These are phyloP conservation scores for Periophthalmodon schlosseri DNA, from an alignment of 2,113 vertebrate genomes.

Conservation along the genomic window DNA sequence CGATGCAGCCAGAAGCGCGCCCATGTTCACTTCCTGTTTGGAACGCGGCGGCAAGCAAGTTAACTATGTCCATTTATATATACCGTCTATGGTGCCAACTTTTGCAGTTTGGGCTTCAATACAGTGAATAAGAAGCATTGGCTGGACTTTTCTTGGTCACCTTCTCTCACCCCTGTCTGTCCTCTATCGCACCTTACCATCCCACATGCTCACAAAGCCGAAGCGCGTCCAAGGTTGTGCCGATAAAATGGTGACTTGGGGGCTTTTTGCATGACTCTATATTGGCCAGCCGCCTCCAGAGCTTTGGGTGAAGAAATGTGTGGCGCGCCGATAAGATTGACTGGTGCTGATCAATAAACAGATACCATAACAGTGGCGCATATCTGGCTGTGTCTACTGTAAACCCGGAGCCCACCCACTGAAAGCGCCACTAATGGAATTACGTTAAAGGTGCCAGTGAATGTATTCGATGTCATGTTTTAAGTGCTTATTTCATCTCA, in stretches of 20 bases:
- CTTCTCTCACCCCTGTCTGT: conserved; percentile 18
- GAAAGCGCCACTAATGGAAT: conserved; percentile 16
- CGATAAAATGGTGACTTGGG: conserved; percentile 52
- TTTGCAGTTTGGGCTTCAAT: conserved; percentile 8
- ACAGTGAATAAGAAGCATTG: conserved; percentile 33
- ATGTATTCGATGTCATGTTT: not conserved
- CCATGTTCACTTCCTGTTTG: no score
- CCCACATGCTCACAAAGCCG: conserved; percentile 22
- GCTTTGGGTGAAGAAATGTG: conserved; percentile 60
- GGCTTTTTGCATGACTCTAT: conserved; percentile 45
- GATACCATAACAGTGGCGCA: conserved; percentile 63
- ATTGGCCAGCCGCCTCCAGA: conserved; percentile 58
- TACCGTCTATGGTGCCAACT: not conserved
- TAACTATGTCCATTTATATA: no score
- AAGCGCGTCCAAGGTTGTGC: conserved; percentile 63
- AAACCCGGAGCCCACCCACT: conserved; percentile 24
- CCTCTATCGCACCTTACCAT: conserved; percentile 50
- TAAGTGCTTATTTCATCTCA: conserved; percentile 12
- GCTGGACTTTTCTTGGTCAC: conserved; percentile 33
- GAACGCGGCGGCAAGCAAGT: no score
- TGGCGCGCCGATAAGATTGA: conserved; percentile 76
- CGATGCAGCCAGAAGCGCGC: no score
- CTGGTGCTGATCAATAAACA: conserved; percentile 74
- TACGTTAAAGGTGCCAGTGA: conserved; percentile 33
- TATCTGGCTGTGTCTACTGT: conserved; percentile 55